These are phyloP conservation scores for Menura novaehollandiae DNA, from an alignment of 2,113 vertebrate genomes.

Conservation along the genomic window DNA sequence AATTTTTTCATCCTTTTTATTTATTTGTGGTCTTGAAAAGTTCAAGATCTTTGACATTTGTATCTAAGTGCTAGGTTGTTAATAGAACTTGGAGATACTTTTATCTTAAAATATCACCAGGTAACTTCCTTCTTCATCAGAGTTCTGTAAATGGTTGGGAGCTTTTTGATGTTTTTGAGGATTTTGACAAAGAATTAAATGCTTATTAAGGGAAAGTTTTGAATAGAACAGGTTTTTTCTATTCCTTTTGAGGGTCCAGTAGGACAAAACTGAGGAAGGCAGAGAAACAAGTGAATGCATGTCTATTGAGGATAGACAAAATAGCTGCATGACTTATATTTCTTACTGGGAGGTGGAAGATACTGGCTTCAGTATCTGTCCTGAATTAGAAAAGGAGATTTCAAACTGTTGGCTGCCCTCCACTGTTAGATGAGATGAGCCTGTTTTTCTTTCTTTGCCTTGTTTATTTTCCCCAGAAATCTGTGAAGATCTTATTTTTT, in stretches of 20 bases:
- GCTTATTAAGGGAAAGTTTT: neutral
- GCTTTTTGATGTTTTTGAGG: neutral
- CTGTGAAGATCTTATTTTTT: neutral
- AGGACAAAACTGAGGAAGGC: neutral
- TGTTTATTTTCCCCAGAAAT: neutral
- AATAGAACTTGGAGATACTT: neutral
- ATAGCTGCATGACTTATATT: neutral
- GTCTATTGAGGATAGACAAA: neutral
- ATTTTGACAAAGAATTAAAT: neutral
- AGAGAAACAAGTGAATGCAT: neutral
- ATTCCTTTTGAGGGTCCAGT: neutral
- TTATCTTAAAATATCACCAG: neutral
- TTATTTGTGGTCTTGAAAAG: neutral
- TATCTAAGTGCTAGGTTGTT: neutral
- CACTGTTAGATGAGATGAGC: neutral
- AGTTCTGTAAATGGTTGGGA: neutral
- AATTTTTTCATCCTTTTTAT: neutral
- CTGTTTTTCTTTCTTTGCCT: neutral
- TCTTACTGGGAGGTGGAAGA: neutral
- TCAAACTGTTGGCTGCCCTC: neutral
- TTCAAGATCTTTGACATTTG: neutral
- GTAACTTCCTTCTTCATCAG: neutral
- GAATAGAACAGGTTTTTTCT: neutral
- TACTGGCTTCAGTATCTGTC: neutral
- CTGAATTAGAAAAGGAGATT: neutral